phyloP scores from a whole-genome alignment of 1,140 invertebrate species.

The Scaptomyza montana region DNA sequence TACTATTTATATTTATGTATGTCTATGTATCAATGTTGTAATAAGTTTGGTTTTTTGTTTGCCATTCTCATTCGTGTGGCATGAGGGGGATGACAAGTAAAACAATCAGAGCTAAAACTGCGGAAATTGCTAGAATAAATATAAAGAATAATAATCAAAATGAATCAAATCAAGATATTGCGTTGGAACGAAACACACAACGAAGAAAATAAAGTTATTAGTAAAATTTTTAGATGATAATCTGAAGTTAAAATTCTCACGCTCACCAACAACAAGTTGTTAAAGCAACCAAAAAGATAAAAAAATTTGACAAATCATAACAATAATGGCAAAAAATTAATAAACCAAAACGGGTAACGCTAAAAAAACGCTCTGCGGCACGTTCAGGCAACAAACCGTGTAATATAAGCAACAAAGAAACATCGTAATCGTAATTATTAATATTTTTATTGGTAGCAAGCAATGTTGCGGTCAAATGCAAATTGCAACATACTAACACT shows the following conservation, averaged over 20 bases:
- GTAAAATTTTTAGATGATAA: conserved; percentile 54
- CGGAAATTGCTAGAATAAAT: conserved; percentile 73
- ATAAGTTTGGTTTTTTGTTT: conserved; percentile 66
- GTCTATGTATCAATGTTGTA: conserved; percentile 19
- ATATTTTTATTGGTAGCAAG: conserved; percentile 15
- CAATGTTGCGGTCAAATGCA: conserved; percentile 68
- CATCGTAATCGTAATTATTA: too few relatives aligned
- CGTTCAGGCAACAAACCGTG: conserved; percentile 48
- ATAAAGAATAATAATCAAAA: conserved; percentile 8
- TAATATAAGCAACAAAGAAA: conserved; percentile 51
- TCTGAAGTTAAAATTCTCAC: conserved; percentile 75
- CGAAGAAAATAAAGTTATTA: conserved; percentile 4
- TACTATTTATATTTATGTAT: neutral
- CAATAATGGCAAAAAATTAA: conserved; percentile 32
- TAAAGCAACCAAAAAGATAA: conserved; percentile 26
- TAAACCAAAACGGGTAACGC: conserved; percentile 31
- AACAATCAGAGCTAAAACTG: conserved; percentile 73
- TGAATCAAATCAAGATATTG: conserved; percentile 48
- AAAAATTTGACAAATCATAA: conserved; percentile 45
- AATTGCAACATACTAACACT: conserved; percentile 64
- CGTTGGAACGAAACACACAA: neutral
- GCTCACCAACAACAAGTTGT: conserved; percentile 59
- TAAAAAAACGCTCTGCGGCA: conserved; percentile 54
- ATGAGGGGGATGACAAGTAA: conserved; percentile 65
- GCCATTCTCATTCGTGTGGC: conserved; percentile 31